Base-by-base conservation (phyloP, 2,888 invertebrate genomes). In the Drosophila acutilabella region DNA sequence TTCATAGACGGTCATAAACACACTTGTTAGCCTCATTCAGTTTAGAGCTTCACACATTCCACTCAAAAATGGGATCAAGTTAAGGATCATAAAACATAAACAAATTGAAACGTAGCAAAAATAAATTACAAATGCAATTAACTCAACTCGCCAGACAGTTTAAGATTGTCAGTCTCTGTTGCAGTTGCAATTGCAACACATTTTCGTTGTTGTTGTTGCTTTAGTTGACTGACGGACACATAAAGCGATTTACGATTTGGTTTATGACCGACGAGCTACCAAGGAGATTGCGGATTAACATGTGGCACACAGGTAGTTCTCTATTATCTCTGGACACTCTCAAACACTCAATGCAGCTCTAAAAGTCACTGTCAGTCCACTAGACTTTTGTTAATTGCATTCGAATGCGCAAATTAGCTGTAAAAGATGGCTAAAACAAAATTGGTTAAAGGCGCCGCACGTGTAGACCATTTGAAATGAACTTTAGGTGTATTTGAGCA, bases 331-430 rank as follows among this genome's bases (percentile, higher is more conserved):
- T 36, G 36, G 36, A 13, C 36, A 36, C 23, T 11, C 11, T 23
- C 13, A 36, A 13, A 13, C 13, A 36, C 13, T 36, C 36, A 36
- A 13, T 13, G 30, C 13, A 36, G 13, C 36, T 36, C 36, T 36
- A 36, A 36, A 36, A 36, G 36, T 36, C 36, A 13, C 4, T 36
- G 36, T 11, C 36, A 36, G 36, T 36, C 13, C 30, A 6, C 13
- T 4, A 36, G 36, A n/a, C 58, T 44, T 14, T 45, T 30, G 62
- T 64, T 78, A 78, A 78, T 78, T 81, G 74, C 78, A 70, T 73
- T 78, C 47, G 70, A 81, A 78, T 81, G 81, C 66, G 50, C 67
- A 81, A 81, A 78, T 79, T 70, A 66, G 61, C 45, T 68, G 60
- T 44, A 59, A 45, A 68, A 64, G 50, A 61, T 69, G 70, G 14